Evolutionary conservation across 2,888 invertebrate species (phyloP).

Genomic region (Netelia virgata): DNA sequence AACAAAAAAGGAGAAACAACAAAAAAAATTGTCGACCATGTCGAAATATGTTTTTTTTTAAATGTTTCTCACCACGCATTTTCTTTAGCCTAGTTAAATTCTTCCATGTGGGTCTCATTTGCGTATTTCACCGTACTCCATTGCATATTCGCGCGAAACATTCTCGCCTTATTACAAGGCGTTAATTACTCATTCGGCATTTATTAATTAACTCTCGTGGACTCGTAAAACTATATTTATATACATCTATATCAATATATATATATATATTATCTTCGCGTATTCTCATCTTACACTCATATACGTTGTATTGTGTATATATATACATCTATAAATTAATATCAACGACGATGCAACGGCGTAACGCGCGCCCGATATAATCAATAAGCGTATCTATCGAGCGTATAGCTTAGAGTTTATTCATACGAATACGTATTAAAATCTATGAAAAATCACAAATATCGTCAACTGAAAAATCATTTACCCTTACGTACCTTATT

Average conservation of each 20-base stretch:
- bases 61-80: not conserved
- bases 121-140: slow-evolving; percentile 26
- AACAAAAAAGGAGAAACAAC: slow-evolving; percentile 8
- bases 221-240: slow-evolving; percentile 36
- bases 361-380: not conserved
- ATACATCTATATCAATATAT: slow-evolving; percentile 1
- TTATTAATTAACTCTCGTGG: slow-evolving; percentile 3
- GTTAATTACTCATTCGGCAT: slow-evolving; percentile 18
- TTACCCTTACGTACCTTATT: not conserved
- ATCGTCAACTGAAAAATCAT: not conserved
- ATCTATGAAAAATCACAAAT: slow-evolving; percentile 35
- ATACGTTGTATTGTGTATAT: slow-evolving; percentile 58
- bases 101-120: slow-evolving; percentile 67
- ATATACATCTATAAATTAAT: slow-evolving; percentile 38
- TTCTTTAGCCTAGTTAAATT: slow-evolving; percentile 53
- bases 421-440: slow-evolving; percentile 40
- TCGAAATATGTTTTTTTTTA: slow-evolving; percentile 12
- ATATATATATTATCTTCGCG: not conserved
- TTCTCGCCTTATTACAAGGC: not conserved
- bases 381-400: slow-evolving; percentile 15
- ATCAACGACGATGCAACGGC: slow-evolving; percentile 23
- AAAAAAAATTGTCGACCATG: not conserved
- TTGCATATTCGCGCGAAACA: slow-evolving; percentile 1
- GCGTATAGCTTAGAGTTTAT: slow-evolving; percentile 25
- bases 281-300: slow-evolving; percentile 26